These are phyloP conservation scores for Planiliza haematocheilus DNA, from an alignment of 2,113 vertebrate genomes.

Conservation along the genomic window DNA sequence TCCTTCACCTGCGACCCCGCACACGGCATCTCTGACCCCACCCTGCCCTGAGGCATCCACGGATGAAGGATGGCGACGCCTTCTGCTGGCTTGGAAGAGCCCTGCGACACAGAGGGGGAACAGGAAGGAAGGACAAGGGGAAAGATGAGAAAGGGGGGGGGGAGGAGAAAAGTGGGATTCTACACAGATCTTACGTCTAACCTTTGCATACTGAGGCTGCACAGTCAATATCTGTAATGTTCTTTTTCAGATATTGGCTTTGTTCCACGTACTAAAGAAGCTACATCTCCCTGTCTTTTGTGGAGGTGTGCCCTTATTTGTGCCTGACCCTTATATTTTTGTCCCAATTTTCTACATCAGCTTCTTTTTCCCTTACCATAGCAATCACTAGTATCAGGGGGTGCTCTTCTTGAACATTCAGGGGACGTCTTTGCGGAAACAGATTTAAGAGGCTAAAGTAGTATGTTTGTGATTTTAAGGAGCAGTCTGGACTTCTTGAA, in stretches of 20 bases:
- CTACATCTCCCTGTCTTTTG: slow-evolving; percentile 10
- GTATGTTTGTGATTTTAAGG: slow-evolving; percentile 17
- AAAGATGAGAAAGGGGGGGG: neutral
- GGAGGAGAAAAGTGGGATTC: slow-evolving; percentile 1
- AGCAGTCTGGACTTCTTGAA: slow-evolving; percentile 14
- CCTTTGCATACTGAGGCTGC: neutral
- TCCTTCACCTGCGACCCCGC: slow-evolving; percentile 94
- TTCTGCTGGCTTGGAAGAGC: slow-evolving; percentile 40
- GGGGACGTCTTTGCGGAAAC: neutral
- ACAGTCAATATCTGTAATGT: neutral
- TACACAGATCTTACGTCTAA: neutral
- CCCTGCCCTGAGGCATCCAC: slow-evolving; percentile 68
- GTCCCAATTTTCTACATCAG: slow-evolving; percentile 24
- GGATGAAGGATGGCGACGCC: slow-evolving; percentile 1
- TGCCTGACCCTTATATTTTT: neutral
- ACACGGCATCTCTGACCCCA: slow-evolving; percentile 88
- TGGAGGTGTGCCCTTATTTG: slow-evolving; percentile 10
- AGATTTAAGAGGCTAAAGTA: neutral
- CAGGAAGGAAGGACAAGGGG: neutral
- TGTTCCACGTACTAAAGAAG: neutral
- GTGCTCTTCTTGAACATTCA: neutral
- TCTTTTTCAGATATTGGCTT: neutral
- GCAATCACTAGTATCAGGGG: neutral
- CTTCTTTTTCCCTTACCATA: slow-evolving; percentile 4
- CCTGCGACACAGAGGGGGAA: slow-evolving; percentile 51